Evolutionary conservation across 2,888 invertebrate species (phyloP).

Genomic region (Ochropacha duplaris): DNA sequence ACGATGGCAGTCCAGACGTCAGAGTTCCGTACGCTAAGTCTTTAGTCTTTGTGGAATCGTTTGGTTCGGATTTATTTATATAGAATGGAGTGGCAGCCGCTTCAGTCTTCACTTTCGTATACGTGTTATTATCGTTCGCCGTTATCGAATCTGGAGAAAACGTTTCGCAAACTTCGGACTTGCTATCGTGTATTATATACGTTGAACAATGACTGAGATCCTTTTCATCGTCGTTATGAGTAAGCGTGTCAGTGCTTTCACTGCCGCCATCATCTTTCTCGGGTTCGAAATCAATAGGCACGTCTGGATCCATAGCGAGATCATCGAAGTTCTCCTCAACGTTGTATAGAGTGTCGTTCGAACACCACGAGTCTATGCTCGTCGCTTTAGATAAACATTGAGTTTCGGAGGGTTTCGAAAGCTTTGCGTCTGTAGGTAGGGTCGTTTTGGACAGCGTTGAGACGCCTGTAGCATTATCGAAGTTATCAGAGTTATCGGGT

Average conservation of each 20-base stretch:
- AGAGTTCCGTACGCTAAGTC: conserved; percentile 71
- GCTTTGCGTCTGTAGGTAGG: conserved; percentile 74
- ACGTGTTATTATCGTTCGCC: conserved; percentile 67
- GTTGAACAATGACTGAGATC: conserved; percentile 69
- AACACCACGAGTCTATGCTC: conserved; percentile 86
- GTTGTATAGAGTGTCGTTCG: conserved; percentile 85
- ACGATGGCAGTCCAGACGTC: conserved; percentile 65
- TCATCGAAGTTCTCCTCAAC: conserved; percentile 84
- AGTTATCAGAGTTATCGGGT: conserved; percentile 56
- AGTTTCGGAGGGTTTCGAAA: conserved; percentile 73
- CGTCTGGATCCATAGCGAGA: conserved; percentile 65
- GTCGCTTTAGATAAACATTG: conserved; percentile 80
- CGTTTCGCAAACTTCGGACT: conserved; percentile 64
- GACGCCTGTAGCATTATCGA: conserved; percentile 62
- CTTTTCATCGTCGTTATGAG: conserved; percentile 67
- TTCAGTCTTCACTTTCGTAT: conserved; percentile 68
- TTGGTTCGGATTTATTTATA: conserved; percentile 56
- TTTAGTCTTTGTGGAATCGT: conserved; percentile 66
- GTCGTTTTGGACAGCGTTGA: conserved; percentile 78
- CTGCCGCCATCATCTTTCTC: conserved; percentile 56
- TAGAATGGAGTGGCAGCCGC: conserved; percentile 50
- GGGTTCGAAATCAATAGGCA: conserved; percentile 45
- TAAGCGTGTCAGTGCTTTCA: conserved; percentile 69
- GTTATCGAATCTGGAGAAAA: conserved; percentile 75
- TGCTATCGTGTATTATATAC: conserved; percentile 70